Evolutionary conservation across 2,888 invertebrate species (phyloP).

Genomic region (Aphodius granarius): DNA sequence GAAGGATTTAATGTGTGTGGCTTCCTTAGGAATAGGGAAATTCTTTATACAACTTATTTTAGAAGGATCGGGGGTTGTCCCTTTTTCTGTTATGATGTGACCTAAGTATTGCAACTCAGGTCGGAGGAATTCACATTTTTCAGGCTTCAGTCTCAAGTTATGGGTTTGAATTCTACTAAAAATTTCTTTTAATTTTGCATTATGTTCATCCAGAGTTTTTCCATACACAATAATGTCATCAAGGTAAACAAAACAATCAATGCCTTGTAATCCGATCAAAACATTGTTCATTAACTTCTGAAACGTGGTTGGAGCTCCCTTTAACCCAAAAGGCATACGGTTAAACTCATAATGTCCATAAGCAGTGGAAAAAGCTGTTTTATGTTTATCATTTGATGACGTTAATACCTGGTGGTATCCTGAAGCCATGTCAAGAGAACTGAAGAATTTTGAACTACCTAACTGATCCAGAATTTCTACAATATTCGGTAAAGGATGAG

Average conservation of each 20-base stretch:
- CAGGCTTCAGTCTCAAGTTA: conserved; percentile 13
- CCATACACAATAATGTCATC: conserved; percentile 45
- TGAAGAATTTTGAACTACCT: conserved; percentile 31
- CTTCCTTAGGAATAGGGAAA: conserved; percentile 30
- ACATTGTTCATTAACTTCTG: conserved; percentile 41
- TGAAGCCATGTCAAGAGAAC: conserved; percentile 29
- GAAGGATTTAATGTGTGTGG: conserved; percentile 36
- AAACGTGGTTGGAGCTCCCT: conserved; percentile 40
- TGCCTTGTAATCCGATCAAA: conserved; percentile 36
- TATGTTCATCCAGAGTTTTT: conserved; percentile 36
- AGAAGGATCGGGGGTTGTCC: conserved; percentile 35
- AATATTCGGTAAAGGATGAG: conserved; percentile 38
- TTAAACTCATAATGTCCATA: conserved; percentile 36
- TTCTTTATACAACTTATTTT: conserved; percentile 32
- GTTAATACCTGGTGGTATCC: conserved; percentile 31
- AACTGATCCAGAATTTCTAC: conserved; percentile 40
- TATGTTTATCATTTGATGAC: conserved; percentile 24
- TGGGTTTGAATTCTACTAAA: conserved; percentile 2
- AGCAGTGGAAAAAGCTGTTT: conserved; percentile 36
- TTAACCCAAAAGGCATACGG: conserved; percentile 40
- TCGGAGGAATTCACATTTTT: conserved; percentile 14
- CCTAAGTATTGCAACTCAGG: conserved; percentile 30
- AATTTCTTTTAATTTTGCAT: conserved; percentile 23
- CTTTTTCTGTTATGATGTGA: conserved; percentile 37
- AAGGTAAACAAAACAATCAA: conserved; percentile 42